Evolutionary conservation across 92 coral and sea anemone genomes (phyloP), one percentile per base, ranked within the genome.

Genomic region (Palythoa grandis): DNA sequence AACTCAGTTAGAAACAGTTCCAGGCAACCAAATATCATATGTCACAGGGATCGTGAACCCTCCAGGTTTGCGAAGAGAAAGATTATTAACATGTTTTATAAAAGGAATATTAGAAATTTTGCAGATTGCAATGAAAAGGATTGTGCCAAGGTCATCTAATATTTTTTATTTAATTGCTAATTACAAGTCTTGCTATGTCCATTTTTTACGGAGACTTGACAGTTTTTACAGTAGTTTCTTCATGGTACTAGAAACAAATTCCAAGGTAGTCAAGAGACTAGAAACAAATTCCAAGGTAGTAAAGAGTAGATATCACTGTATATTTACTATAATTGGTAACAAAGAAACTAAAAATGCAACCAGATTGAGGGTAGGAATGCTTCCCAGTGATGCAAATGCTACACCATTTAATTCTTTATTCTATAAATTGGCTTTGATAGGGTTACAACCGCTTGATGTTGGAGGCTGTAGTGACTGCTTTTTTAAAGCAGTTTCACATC

Each of bases 391-490:
- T 63, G 69, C 69, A 63, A 63, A 63, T 63, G 69, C 69, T 63
- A 20, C 69, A 72, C 22, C 53, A 10, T 72, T 40, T 35, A 72
- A 72, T 40, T 72, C 76, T 72, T 72, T 72, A 72, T 53, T 72
- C 52, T 40, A 72, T 72, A 72, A 72, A 38, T 47, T 72, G 48
- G 53, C 76, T n/a, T 72, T 72, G 50, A 47, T 72, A 72, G 20
- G 75, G 52, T 70, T 70, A 70, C 8, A 37, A 70, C 75, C 48
- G 7, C 75, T 70, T 70, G 75, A 70, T 70, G 75, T 70, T 70
- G 75, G 52, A 29, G 35, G 35, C 35, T 29, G 0, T 29, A 1
- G 35, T 29, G 35, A 29, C 35, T 29, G 35, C 35, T 29, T 29
- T 29, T 29, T 29, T 29, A 29, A n/a, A 71, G 76, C 76, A 71